Percentiles rank a stretch among this genome's conserved stretches.
Conservation (phyloP, 64 coral and sea anemone species). For the Montipora efflorescens region DNA sequence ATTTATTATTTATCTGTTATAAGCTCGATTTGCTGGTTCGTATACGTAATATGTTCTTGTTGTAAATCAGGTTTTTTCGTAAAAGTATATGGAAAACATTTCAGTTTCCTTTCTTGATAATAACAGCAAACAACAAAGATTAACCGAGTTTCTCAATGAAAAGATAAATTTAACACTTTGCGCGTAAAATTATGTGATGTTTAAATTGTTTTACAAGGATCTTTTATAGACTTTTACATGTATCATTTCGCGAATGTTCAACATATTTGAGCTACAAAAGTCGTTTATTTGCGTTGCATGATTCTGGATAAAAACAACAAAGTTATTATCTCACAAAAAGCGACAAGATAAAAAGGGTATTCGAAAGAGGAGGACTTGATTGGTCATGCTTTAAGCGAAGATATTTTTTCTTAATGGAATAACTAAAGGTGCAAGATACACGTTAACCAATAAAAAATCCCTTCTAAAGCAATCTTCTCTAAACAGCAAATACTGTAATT, state of each 20-base stretch:
- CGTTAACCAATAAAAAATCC: constrained; percentile 8
- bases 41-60: too few species aligned
- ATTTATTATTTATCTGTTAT: too few species aligned
- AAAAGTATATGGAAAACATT: too few species aligned
- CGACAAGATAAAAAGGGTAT: neutral
- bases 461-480: neutral
- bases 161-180: too few species aligned
- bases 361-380: neutral
- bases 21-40: too few species aligned
- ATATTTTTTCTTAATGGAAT: constrained; percentile 37
- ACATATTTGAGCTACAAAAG: neutral
- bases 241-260: neutral
- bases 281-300: neutral
- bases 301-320: constrained; percentile 5
- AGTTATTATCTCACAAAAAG: constrained; percentile 21
- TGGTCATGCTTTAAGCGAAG: neutral
- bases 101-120: too few species aligned
- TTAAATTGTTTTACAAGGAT: neutral
- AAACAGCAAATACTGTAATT: neutral
- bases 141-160: too few species aligned
- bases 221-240: too few species aligned
- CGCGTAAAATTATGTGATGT: too few species aligned
- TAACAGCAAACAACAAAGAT: too few species aligned
- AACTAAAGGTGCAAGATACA: constrained; percentile 14
- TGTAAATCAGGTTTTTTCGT: too few species aligned